Evolutionary conservation across 1,140 invertebrate species (phyloP).

Genomic region (Temnothorax longispinosus): DNA sequence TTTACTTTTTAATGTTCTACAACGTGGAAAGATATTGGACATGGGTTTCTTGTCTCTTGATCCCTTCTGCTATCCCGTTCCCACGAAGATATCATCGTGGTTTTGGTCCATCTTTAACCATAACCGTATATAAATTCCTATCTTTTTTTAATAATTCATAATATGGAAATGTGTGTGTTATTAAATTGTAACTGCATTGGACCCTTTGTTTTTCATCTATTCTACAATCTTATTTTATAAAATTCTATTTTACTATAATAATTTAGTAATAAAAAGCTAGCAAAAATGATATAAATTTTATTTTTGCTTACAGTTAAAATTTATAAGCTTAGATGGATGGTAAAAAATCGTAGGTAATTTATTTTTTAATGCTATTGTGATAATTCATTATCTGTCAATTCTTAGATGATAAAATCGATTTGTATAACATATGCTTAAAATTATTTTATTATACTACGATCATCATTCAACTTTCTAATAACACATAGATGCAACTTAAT

Average conservation of each 20-base stretch:
- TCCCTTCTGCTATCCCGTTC: neutral
- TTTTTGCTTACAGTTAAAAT: neutral
- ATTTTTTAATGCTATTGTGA: neutral
- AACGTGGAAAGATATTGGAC: slow-evolving; percentile 5
- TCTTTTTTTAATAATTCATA: neutral
- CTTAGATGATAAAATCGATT: neutral
- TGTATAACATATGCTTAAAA: neutral
- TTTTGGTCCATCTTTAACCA: neutral
- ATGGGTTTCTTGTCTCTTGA: neutral
- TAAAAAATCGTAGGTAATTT: neutral
- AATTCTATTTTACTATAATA: neutral
- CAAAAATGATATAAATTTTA: neutral
- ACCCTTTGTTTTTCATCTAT: neutral
- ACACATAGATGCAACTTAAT: neutral
- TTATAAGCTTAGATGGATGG: neutral
- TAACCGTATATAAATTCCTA: neutral
- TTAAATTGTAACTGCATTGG: neutral
- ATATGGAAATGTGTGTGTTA: neutral
- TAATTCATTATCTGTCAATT: neutral
- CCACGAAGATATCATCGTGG: neutral
- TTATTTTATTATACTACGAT: neutral
- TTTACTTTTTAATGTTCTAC: slow-evolving; percentile 27
- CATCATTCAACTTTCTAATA: neutral
- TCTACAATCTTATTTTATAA: neutral
- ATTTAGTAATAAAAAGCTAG: neutral